Base-by-base conservation (phyloP, 1,140 invertebrate species). In the Pogonognathellus flavescens region DNA sequence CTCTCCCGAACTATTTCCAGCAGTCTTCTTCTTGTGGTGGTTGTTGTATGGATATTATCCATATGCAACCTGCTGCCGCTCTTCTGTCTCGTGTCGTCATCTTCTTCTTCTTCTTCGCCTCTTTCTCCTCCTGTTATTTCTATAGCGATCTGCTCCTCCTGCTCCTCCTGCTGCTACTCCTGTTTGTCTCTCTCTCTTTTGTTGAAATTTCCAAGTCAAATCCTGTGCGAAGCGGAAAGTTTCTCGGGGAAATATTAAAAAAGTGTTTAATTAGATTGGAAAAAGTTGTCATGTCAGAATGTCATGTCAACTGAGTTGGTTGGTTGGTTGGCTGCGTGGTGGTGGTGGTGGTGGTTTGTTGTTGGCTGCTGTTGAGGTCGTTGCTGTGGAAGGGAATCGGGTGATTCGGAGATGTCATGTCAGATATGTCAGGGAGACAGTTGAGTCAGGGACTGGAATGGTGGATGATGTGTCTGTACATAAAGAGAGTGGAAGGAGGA, bases 201-300 rank as follows among this genome's bases (percentile, higher is more conserved):
- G 62, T 22, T 25, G 13, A 49, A 18, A 66, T 55, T 31, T 55
- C 20, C 11, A 25, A 82, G 25, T 55, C 55, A 25, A 59, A 59
- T 22, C 4, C 18, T 14, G 55, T 60, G 49, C n/a, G 18, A 10
- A 22, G 18, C 8, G 31, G 31, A 80, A 49, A 25, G 16, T 25
- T 80, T 80, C 18, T 49, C 16, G 25, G 10, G 9, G 59, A 22
- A n/a, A 62, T 84, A 50, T 70, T 72, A 62, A 72, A 70, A 62
- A 70, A 53, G 41, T n/a, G 20, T 70, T 50, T 72, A 52, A 52
- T 72, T 76, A 76, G 70, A 76, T 76, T 76, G 70, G 62, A 31
- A 84, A 70, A 14, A 72, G 31, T 84, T 80, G 84, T 80, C 62
- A 41, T 70, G 55, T 80, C 9, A 52, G 25, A 55, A n/a, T 50